These are phyloP conservation scores for Eciton burchellii DNA, from an alignment of 1,140 invertebrate genomes.

Conservation along the genomic window DNA sequence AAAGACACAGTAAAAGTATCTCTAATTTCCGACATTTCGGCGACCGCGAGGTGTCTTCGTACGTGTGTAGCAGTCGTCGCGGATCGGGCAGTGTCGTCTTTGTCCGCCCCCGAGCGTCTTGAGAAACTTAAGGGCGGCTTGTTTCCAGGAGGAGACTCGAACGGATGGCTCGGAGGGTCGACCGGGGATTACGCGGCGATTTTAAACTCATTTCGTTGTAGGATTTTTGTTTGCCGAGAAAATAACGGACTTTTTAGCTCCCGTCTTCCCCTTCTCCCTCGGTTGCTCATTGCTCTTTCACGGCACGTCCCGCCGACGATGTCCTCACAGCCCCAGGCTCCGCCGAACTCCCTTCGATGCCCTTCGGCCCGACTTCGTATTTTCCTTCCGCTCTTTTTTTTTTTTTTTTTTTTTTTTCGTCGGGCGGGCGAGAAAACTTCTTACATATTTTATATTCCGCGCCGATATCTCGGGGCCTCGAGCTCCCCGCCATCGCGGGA, in stretches of 20 bases:
- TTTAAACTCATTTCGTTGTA: conserved; percentile 76
- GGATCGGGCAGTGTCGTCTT: conserved; percentile 28
- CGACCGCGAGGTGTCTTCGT: background rate
- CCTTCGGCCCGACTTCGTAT: conserved; percentile 42
- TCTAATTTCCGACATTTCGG: conserved; percentile 49
- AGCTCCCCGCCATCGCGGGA: conserved; percentile 32
- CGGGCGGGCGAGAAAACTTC: conserved; percentile 60
- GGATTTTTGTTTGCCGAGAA: conserved; percentile 67
- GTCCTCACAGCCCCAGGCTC: conserved; percentile 26
- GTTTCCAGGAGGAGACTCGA: background rate
- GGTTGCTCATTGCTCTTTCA: conserved; percentile 29
- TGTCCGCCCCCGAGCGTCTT: conserved; percentile 16
- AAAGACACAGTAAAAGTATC: conserved; percentile 36
- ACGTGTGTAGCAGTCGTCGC: background rate
- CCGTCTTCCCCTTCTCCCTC: background rate
- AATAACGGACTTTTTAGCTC: conserved; percentile 57
- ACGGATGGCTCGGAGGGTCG: conserved; percentile 11
- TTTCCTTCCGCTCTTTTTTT: conserved; percentile 40
- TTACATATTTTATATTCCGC: conserved; percentile 70
- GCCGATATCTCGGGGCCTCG: conserved; percentile 19
- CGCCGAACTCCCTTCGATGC: conserved; percentile 50
- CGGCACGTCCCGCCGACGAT: conserved; percentile 30
- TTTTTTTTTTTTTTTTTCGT: conserved; percentile 34
- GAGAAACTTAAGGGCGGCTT: conserved; percentile 41
- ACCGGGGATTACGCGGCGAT: conserved; percentile 69